phyloP scores from a whole-genome alignment of 2,113 vertebrate genomes.

The Laterallus jamaicensis region DNA sequence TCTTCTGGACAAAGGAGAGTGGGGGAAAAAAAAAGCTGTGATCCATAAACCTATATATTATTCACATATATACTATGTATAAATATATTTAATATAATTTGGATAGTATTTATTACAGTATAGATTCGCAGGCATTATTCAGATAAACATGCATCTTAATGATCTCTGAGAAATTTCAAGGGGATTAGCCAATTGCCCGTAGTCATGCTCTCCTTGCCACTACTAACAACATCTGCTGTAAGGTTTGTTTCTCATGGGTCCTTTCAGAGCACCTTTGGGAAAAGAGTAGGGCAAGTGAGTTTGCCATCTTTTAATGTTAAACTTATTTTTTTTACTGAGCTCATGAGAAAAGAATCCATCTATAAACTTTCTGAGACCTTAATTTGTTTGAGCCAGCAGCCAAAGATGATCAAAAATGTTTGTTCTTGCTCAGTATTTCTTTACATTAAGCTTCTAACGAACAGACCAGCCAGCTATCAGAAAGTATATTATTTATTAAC shows the following conservation, averaged over 20 bases:
- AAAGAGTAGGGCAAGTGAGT: not conserved
- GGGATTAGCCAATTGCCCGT: not conserved
- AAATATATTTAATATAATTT: not conserved
- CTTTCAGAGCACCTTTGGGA: not conserved
- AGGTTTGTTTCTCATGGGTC: not conserved
- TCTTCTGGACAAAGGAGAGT: not conserved
- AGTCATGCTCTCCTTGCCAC: not conserved
- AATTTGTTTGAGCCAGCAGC: not conserved
- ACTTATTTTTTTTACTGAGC: not conserved
- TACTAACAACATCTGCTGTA: not conserved
- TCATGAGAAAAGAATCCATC: not conserved
- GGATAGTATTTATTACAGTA: not conserved
- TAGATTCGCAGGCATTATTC: not conserved
- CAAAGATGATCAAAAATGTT: not conserved
- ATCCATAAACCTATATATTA: not conserved
- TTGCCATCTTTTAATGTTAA: not conserved
- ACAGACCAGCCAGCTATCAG: not conserved
- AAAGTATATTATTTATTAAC: not conserved
- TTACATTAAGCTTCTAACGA: not conserved
- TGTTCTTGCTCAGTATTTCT: not conserved
- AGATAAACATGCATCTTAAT: not conserved
- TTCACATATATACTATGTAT: not conserved
- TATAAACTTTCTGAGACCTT: not conserved
- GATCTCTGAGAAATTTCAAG: not conserved
- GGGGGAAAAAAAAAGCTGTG: not conserved